Evolutionary conservation across 2,888 invertebrate genomes (phyloP), one percentile per base, ranked within the genome.

Genomic region (Scaptomyza cyrtandrae): DNA sequence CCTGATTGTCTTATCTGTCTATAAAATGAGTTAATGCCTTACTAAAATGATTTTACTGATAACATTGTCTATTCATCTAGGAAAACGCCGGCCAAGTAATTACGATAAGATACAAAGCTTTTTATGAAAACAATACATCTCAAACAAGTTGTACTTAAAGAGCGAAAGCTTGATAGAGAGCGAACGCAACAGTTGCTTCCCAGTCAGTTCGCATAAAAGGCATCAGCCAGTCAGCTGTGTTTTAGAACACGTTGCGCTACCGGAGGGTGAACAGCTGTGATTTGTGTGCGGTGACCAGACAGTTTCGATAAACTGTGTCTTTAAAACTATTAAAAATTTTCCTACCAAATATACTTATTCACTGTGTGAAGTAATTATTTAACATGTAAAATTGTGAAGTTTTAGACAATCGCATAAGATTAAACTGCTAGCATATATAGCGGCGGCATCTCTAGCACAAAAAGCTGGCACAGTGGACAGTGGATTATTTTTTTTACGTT

Each of bases 241-340:
- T 33, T 54, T 60, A 86, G 71, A 79, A 49, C 50, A 53, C 53
- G 60, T 45, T 77, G 4, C 16, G 49, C 59, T 35, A 46, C 44
- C 39, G 65, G 41, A 55, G 45, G 44, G 48, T 27, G 27, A 64
- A 69, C 70, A 75, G 63, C 74, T 72, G 67, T 45, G 24, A 10
- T 11, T 27, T 3, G 6, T 46, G 49, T 19, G 27, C 52, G 52
- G 46, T 48, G 50, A 35, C 48, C 46, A 24, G 49, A 49, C 16
- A 53, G 10, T 41, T 27, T 27, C 31, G 24, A 39, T 48, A 29
- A 44, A 49, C 13, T 9, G 14, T 24, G 24, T 10, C 10, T 55
- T 39, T 5, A 50, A 54, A 53, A 48, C 11, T 13, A 54, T 46
- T 16, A 29, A 44, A 29, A 35, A 52, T 29, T n/a, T 39, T 27